Evolutionary conservation across 2,113 vertebrate species (phyloP).

Genomic region (Nothobranchius kuhntae): DNA sequence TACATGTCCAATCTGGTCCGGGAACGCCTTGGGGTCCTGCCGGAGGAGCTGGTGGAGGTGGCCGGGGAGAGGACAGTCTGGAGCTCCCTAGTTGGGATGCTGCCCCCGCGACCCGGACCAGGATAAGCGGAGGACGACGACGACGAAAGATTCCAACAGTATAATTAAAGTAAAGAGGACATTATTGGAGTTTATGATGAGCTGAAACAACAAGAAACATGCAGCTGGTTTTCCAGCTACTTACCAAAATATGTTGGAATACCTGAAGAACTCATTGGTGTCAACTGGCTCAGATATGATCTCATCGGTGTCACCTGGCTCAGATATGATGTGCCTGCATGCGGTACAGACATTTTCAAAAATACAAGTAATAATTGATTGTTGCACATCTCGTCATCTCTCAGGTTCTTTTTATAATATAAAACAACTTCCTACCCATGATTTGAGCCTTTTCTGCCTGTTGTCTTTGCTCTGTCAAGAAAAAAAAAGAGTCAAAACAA

Average conservation of each 20-base stretch:
- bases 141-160: not conserved
- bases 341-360: not conserved
- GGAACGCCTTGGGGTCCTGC: no score
- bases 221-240: not conserved
- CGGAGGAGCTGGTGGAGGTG: no score
- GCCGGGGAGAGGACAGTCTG: no score
- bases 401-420: not conserved
- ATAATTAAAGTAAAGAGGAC: not conserved
- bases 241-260: constrained; percentile 53
- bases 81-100: no score
- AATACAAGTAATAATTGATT: not conserved
- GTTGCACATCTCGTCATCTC: not conserved
- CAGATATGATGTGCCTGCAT: not conserved
- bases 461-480: constrained; percentile 64
- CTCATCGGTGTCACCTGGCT: no score
- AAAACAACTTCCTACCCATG: constrained; percentile 15
- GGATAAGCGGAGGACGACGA: no score
- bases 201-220: not conserved
- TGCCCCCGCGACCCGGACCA: no score
- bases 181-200: not conserved
- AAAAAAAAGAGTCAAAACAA: not conserved
- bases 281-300: no score
- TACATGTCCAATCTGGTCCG: no score
- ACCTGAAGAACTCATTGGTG: not conserved
- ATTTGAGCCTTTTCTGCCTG: constrained; percentile 14